Conservation (phyloP, 2,888 invertebrate genomes). For the Ichneumoninae sp. region DNA sequence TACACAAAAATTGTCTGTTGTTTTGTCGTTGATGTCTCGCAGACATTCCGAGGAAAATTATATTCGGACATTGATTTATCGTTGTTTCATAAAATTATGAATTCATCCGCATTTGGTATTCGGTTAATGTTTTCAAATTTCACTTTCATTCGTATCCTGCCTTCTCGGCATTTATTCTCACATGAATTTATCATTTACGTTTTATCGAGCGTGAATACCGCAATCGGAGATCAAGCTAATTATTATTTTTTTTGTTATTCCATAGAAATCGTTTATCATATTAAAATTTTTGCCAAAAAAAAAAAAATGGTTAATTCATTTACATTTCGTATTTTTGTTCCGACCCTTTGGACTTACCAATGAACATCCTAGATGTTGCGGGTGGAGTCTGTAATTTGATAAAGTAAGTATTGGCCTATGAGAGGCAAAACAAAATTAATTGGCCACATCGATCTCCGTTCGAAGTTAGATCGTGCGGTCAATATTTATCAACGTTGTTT, state of each 20-base stretch:
- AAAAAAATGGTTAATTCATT: too few relatives aligned
- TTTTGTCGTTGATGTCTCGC: not conserved
- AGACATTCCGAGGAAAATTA: too few relatives aligned
- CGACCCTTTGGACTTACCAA: too few relatives aligned
- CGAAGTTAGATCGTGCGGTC: not conserved
- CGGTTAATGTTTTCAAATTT: too few relatives aligned
- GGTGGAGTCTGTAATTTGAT: not conserved
- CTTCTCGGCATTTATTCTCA: not conserved
- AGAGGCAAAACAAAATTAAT: not conserved
- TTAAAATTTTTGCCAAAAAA: too few relatives aligned
- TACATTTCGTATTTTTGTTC: too few relatives aligned
- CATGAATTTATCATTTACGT: not conserved
- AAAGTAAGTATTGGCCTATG: not conserved
- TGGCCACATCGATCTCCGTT: not conserved
- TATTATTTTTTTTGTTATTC: not conserved
- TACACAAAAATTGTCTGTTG: not conserved
- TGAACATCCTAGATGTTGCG: not conserved
- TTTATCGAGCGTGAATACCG: not conserved
- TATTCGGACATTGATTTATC: too few relatives aligned
- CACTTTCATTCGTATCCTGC: too few relatives aligned
- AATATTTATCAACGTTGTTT: not conserved
- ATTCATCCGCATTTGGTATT: too few relatives aligned
- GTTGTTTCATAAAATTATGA: too few relatives aligned
- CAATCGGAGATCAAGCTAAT: not conserved
- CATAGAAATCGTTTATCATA: not conserved